A percentile compares a stretch with the other conserved stretches of the same genome.
phyloP scores from a whole-genome alignment of 2,113 vertebrate species.

The Mustela nigripes region DNA sequence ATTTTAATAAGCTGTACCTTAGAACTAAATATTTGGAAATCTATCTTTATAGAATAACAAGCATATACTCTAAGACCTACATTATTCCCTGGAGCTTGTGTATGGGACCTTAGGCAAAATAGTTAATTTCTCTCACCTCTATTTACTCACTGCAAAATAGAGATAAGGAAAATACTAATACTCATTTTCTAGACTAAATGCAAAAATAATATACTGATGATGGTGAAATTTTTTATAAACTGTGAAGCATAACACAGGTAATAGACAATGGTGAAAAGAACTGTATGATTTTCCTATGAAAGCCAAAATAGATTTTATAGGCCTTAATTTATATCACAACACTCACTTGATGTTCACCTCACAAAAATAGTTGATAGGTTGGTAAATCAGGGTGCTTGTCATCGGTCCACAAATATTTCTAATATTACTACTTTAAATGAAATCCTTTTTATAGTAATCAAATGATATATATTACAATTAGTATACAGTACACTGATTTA shows the following conservation, averaged over 20 bases:
- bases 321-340: background rate
- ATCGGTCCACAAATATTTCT: background rate
- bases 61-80: background rate
- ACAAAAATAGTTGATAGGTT: background rate
- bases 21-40: conserved; percentile 13
- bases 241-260: background rate
- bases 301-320: background rate
- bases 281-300: background rate
- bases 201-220: background rate
- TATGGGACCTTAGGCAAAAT: background rate
- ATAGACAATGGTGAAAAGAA: background rate
- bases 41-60: background rate
- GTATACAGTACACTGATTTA: background rate
- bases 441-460: background rate
- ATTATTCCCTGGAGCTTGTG: background rate
- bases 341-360: background rate
- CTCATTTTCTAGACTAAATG: background rate
- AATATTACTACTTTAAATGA: background rate
- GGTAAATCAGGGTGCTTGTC: background rate
- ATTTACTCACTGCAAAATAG: background rate
- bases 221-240: background rate
- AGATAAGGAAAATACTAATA: background rate
- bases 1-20: background rate
- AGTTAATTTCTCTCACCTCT: background rate
- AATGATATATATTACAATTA: background rate